These are phyloP conservation scores for Hirudo medicinalis DNA, from an alignment of 1,140 invertebrate species.

Conservation along the genomic window DNA sequence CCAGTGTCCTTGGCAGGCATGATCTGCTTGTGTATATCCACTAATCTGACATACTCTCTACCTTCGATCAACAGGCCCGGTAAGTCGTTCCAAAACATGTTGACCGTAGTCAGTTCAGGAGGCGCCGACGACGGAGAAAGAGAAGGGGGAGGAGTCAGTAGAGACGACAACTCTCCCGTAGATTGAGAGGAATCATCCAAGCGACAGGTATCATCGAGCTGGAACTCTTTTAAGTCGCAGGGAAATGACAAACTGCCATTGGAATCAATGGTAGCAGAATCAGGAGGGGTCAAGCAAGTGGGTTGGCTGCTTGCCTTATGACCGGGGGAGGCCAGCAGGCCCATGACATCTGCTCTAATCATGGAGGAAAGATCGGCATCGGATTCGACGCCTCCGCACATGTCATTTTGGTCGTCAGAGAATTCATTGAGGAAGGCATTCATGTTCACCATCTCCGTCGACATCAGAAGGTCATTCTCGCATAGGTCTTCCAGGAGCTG, in stretches of 20 bases:
- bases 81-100: constrained; percentile 39
- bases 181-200: not conserved
- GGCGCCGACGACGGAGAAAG: constrained; percentile 4
- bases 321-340: too few relatives aligned
- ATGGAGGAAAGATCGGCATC: not conserved
- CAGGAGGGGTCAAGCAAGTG: not conserved
- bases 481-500: constrained; percentile 18
- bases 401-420: not conserved
- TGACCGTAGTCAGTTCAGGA: constrained; percentile 26
- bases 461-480: constrained; percentile 24
- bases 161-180: not conserved
- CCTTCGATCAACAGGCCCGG: constrained; percentile 38
- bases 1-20: constrained; percentile 41
- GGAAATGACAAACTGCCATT: not conserved
- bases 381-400: not conserved
- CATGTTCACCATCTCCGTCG: constrained; percentile 35
- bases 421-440: constrained; percentile 18
- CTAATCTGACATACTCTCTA: constrained; percentile 34
- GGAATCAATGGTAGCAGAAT: not conserved
- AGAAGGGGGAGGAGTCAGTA: not conserved
- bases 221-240: too few relatives aligned
- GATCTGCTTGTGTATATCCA: constrained; percentile 41
- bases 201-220: too few relatives aligned
- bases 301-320: not conserved
- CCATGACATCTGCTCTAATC: not conserved